phyloP scores from a whole-genome alignment of 2,113 vertebrate genomes.

The Apodemus sylvaticus region DNA sequence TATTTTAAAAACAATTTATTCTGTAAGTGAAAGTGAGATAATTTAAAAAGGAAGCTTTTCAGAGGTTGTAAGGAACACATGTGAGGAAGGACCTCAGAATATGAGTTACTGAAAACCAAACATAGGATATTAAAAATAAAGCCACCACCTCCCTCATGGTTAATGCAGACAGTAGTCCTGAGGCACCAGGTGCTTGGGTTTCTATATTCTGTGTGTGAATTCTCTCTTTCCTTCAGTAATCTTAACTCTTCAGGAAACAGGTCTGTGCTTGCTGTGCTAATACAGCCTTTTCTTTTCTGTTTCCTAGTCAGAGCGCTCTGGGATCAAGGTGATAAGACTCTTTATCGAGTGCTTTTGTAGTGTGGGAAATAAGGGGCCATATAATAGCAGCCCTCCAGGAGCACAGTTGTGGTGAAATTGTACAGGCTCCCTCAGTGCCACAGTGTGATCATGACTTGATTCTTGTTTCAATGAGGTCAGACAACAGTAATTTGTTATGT shows the following conservation, averaged over 20 bases:
- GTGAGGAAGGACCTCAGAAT: not conserved
- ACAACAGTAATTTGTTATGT: constrained; percentile 70
- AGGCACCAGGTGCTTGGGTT: not conserved
- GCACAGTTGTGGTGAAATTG: not conserved
- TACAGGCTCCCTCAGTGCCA: not conserved
- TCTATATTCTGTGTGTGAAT: not conserved
- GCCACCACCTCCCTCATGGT: not conserved
- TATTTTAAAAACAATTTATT: not conserved
- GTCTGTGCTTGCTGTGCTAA: not conserved
- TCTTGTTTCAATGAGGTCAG: constrained; percentile 65
- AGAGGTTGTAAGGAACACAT: not conserved
- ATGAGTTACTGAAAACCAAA: not conserved
- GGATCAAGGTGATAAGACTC: constrained; percentile 54
- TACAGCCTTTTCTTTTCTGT: constrained; percentile 33
- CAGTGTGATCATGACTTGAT: not conserved
- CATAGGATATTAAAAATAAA: not conserved
- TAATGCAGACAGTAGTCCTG: not conserved
- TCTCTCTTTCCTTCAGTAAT: constrained; percentile 49
- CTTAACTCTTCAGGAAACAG: constrained; percentile 19
- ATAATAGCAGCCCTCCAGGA: constrained; percentile 10
- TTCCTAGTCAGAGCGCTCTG: constrained; percentile 30
- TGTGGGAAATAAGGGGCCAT: not conserved
- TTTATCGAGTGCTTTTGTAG: not conserved
- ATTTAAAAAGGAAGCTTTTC: not conserved
- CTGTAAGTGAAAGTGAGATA: not conserved